Percentiles rank a stretch among this genome's conserved stretches.
These are phyloP conservation scores for Strongylocentrotus purpuratus DNA, from an alignment of 35 echinoderm and acorn worm genomes.

Conservation along the genomic window DNA sequence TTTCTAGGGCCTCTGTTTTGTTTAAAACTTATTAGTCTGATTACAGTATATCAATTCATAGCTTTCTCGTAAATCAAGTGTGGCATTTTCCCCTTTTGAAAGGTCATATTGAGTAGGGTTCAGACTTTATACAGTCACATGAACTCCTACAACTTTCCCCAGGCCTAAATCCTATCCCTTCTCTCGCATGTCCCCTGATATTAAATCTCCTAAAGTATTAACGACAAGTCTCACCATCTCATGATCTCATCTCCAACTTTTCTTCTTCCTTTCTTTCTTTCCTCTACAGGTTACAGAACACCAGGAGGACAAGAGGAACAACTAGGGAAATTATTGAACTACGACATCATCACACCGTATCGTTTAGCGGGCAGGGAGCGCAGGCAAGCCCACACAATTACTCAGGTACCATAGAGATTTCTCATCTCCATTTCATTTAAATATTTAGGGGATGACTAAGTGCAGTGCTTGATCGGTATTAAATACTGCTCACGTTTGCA, in stretches of 20 bases:
- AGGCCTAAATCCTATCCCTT: neutral
- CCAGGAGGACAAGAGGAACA: constrained; percentile 45
- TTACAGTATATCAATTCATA: too few species aligned
- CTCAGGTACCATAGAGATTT: constrained; percentile 40
- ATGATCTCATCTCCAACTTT: neutral
- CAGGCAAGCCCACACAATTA: constrained; percentile 25
- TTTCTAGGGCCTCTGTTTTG: too few species aligned
- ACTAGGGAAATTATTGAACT: constrained; percentile 54
- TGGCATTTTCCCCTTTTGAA: too few species aligned
- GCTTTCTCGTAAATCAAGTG: too few species aligned
- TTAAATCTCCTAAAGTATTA: too few species aligned
- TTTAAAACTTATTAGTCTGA: too few species aligned
- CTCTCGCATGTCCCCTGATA: neutral
- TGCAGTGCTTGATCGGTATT: neutral
- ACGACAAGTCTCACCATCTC: neutral
- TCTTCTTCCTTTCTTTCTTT: neutral
- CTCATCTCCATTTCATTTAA: neutral
- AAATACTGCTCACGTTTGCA: neutral
- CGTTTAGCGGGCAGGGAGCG: constrained; percentile 39
- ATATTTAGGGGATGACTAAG: neutral
- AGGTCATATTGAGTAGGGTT: too few species aligned
- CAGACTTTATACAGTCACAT: neutral
- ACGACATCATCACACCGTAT: constrained; percentile 49
- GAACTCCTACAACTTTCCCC: neutral
- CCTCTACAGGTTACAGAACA: neutral